Percentiles rank a stretch among this genome's conserved stretches.
These are phyloP conservation scores for Hirtodrosophila histrioides DNA, from an alignment of 2,888 invertebrate species.

Conservation along the genomic window DNA sequence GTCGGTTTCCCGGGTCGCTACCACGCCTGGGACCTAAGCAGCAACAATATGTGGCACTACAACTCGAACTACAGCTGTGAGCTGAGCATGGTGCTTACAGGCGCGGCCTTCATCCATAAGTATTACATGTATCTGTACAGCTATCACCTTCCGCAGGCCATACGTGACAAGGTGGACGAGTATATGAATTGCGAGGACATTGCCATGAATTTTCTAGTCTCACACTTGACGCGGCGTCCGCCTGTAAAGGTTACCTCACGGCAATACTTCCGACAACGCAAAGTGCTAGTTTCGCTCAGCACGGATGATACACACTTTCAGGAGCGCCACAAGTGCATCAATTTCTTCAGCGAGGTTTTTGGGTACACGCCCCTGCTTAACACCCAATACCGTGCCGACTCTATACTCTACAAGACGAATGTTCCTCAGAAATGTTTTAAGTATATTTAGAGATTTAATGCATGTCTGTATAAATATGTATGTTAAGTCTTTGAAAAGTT, in stretches of 20 bases:
- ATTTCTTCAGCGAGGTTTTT: slow-evolving; percentile 97
- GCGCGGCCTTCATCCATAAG: slow-evolving; percentile 97
- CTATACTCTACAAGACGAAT: slow-evolving; percentile 98
- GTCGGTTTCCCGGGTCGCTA: slow-evolving; percentile 99
- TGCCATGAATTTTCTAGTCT: slow-evolving; percentile 99
- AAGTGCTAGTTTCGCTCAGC: slow-evolving; percentile 97
- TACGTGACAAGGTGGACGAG: slow-evolving; percentile 98
- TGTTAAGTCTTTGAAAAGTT: no score
- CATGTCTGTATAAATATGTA: background rate
- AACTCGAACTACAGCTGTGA: slow-evolving; percentile 99
- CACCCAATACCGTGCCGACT: slow-evolving; percentile 98
- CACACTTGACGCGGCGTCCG: slow-evolving; percentile 97
- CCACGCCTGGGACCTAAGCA: slow-evolving; percentile 97
- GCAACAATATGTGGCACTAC: slow-evolving; percentile 96
- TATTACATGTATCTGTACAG: slow-evolving; percentile 98
- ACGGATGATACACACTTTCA: slow-evolving; percentile 98
- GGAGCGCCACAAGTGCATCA: slow-evolving; percentile 98
- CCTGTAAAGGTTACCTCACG: slow-evolving; percentile 99
- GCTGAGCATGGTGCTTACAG: slow-evolving; percentile 99
- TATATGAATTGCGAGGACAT: slow-evolving; percentile 99
- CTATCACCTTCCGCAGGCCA: slow-evolving; percentile 95
- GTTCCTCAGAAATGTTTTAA: slow-evolving; percentile 98
- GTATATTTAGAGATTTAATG: slow-evolving; percentile 89
- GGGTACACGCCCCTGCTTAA: slow-evolving; percentile 98
- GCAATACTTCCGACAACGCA: slow-evolving; percentile 98